phyloP scores from a whole-genome alignment of 2,888 invertebrate species.

The Heliothis peltigera region DNA sequence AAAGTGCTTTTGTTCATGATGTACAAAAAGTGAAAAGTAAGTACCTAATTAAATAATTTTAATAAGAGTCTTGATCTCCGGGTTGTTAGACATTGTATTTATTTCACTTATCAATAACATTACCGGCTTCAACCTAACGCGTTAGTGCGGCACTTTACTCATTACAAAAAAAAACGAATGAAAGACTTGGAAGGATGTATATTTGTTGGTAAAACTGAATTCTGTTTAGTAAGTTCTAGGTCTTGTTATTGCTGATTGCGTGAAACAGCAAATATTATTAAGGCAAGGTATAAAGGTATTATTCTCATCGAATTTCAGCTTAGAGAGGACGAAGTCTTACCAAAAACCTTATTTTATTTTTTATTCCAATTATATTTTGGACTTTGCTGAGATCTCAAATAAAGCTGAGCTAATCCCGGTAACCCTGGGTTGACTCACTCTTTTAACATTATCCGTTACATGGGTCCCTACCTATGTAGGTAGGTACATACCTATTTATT shows the following conservation, averaged over 20 bases:
- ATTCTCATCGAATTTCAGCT: constrained; percentile 42
- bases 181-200: no score
- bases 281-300: constrained; percentile 15
- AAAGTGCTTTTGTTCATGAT: no score
- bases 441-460: constrained; percentile 48
- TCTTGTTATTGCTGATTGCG: neutral
- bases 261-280: neutral
- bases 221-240: neutral
- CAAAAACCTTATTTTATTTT: constrained; percentile 43
- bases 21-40: no score
- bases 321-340: constrained; percentile 27
- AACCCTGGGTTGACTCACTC: constrained; percentile 57
- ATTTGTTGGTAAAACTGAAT: no score
- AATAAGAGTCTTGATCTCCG: no score
- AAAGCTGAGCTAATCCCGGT: constrained; percentile 53
- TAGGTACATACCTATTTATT: constrained; percentile 38
- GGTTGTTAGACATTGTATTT: no score
- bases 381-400: constrained; percentile 50
- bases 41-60: no score
- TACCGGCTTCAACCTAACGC: no score
- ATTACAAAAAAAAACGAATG: no score
- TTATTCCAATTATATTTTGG: constrained; percentile 56
- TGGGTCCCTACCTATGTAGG: constrained; percentile 26
- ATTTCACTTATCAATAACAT: no score
- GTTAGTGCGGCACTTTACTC: no score